Base-by-base conservation (phyloP, 2,888 invertebrate species). In the Heliconius hortense region DNA sequence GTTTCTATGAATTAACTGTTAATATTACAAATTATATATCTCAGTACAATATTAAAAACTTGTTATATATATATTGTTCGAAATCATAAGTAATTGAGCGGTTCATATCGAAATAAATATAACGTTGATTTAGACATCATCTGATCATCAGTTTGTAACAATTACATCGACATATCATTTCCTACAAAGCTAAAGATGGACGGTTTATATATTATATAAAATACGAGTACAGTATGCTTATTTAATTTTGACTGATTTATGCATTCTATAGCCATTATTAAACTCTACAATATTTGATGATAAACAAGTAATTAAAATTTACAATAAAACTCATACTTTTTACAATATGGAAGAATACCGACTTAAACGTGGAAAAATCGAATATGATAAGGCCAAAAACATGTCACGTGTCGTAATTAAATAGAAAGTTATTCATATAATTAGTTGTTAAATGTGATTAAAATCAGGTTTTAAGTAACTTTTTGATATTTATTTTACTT, bases 1-100 rank as follows among this genome's bases (percentile, higher is more conserved):
- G 39, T 77, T 64, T 59, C 43, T 31, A 35, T 18, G 53, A 53
- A 28, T 26, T 72, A 75, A 76, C 74, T 24, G 66, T 76, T 76
- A 73, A 62, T 60, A 71, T 67, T 72, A 72, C 8, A 28, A 21
- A 53, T 15, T 48, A 48, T 21, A 48, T 48, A 48, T 48, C 5
- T 18, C 48, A 18, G 48, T 48, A 48, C 18, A 48, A 18, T 48
- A 48, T 15, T 43, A 15, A 43, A 15, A 15, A 39, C 3, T 13
- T 13, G 13, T 39, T 39, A 39, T 59, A 64, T n/a, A 48, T 73
- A 64, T 76, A 68, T 74, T 66, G 64, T 5, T 62, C 11, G 28
- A 15, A 7, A 18, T 28, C 5, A 11, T 18, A 63, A 63, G 18
- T 31, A 31, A 31, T 53, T 53, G 53, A 53, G 53, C 7, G 21